phyloP scores from a whole-genome alignment of 2,888 invertebrate genomes.

The Sericinus montela region DNA sequence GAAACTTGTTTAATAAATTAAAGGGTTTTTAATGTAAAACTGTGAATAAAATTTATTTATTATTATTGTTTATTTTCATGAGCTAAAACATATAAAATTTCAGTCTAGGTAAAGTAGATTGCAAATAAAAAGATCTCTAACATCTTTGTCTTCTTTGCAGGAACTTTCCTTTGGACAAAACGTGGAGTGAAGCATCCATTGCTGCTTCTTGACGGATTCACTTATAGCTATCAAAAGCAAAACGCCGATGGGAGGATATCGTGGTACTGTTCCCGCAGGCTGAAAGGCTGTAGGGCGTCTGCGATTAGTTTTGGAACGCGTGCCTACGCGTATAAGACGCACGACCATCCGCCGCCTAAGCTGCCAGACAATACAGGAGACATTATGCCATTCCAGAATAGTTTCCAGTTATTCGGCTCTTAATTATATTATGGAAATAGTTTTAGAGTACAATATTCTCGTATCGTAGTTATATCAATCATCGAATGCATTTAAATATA shows the following conservation, averaged over 20 bases:
- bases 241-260: conserved; percentile 65
- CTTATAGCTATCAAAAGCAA: conserved; percentile 64
- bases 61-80: not conserved
- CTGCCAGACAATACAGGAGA: conserved; percentile 28
- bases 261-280: conserved; percentile 68
- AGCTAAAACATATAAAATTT: not conserved
- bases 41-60: not conserved
- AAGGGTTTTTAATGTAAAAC: too few relatives aligned
- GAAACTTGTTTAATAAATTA: too few relatives aligned
- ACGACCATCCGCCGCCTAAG: conserved; percentile 60
- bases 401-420: conserved; percentile 10
- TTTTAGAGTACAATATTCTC: conserved; percentile 4
- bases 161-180: conserved; percentile 64
- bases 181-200: conserved; percentile 67
- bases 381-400: conserved; percentile 10
- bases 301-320: conserved; percentile 56
- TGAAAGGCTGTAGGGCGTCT: conserved; percentile 63
- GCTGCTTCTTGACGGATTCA: conserved; percentile 55
- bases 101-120: not conserved
- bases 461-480: not conserved
- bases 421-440: conserved; percentile 5
- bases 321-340: conserved; percentile 44
- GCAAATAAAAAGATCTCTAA: not conserved
- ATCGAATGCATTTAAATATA: conserved; percentile 7
- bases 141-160: conserved; percentile 32